phyloP scores from a whole-genome alignment of 2,113 vertebrate species.

The Chaetodon auriga region DNA sequence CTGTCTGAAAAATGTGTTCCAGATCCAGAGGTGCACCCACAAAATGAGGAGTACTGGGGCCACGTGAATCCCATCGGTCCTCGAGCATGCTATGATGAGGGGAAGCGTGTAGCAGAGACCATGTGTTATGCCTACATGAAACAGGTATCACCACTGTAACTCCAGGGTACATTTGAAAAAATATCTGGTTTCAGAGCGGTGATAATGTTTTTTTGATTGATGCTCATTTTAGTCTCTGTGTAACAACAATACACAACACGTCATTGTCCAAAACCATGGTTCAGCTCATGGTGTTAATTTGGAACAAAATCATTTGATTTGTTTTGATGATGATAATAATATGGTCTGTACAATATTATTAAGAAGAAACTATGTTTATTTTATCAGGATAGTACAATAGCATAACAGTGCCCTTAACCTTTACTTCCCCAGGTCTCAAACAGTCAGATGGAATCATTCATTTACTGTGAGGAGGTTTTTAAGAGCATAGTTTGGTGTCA shows the following conservation, averaged over 20 bases:
- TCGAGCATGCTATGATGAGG: constrained; percentile 98
- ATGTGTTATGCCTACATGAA: constrained; percentile 99
- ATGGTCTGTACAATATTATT: not conserved
- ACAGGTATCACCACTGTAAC: constrained; percentile 86
- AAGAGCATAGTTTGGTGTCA: not conserved
- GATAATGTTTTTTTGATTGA: not conserved
- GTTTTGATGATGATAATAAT: no score
- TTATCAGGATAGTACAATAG: no score
- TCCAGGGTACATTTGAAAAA: not conserved
- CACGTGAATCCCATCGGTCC: constrained; percentile 98
- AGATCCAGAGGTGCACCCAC: constrained; percentile 99
- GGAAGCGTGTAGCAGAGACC: constrained; percentile 96
- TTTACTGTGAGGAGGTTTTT: not conserved
- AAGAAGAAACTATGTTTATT: not conserved
- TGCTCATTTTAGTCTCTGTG: not conserved
- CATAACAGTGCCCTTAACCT: no score
- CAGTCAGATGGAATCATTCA: not conserved
- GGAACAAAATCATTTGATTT: no score
- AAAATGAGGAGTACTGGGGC: constrained; percentile 98
- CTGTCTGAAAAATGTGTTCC: not conserved
- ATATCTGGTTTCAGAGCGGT: not conserved
- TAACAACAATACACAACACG: not conserved
- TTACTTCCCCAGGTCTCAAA: no score
- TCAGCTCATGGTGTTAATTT: no score
- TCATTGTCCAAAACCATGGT: no score